Conservation (phyloP, 2,797 vertebrate species). For the Smutsia temminckii region DNA sequence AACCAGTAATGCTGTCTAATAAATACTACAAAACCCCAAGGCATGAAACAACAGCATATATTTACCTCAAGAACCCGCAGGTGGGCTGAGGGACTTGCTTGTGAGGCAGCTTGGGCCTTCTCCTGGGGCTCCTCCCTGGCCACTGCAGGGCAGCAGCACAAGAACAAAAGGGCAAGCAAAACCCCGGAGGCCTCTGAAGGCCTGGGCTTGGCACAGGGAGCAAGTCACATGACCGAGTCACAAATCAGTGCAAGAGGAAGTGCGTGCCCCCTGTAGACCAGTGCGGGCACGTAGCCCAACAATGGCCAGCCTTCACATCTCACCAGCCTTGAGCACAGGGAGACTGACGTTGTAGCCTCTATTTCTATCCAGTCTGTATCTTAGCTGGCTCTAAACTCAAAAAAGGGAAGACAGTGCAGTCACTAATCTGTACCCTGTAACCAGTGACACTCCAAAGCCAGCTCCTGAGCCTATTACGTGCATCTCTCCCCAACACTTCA, state of each 20-base stretch:
- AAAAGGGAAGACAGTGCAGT: neutral
- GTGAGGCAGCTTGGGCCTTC: neutral
- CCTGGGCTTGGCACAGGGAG: neutral
- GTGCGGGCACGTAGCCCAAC: neutral
- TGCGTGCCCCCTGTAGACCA: fast-evolving
- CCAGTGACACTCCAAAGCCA: neutral
- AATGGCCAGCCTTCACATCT: neutral
- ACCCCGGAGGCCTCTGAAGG: neutral
- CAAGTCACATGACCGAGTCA: neutral
- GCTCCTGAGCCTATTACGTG: no score
- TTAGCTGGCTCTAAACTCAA: neutral
- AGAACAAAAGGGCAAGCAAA: neutral
- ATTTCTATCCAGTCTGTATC: neutral
- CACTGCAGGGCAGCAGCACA: fast-evolving
- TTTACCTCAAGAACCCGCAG: fast-evolving
- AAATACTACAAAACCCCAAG: neutral
- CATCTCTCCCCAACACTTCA: neutral
- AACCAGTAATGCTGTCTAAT: neutral
- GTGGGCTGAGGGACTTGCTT: neutral
- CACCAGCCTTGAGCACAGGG: neutral
- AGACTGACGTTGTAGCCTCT: neutral
- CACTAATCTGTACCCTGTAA: neutral
- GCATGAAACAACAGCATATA: neutral
- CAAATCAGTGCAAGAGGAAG: neutral
- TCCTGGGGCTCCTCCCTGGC: no score